Evolutionary conservation across 2,113 vertebrate genomes (phyloP).

Genomic region (Hassar affinis): DNA sequence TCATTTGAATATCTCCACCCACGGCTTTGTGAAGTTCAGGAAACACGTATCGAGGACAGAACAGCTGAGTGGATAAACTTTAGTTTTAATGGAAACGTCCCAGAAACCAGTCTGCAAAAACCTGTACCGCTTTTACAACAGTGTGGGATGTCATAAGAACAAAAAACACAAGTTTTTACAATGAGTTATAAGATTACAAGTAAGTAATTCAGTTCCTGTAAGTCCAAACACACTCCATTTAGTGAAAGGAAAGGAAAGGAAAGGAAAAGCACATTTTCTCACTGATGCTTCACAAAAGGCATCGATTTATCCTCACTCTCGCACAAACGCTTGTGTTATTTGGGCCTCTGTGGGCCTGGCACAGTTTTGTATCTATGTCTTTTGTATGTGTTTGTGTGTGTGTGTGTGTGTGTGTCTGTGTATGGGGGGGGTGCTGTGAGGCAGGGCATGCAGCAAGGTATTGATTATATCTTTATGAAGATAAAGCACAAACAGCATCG

Average conservation of each 20-base stretch:
- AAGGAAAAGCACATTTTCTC: slow-evolving; percentile 23
- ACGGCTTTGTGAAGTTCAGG: too few species aligned
- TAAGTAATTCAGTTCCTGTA: too few species aligned
- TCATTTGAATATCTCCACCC: too few species aligned
- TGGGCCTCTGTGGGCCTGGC: slow-evolving; percentile 41
- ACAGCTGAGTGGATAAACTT: too few species aligned
- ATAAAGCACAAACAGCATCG: slow-evolving; percentile 64
- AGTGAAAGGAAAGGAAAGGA: not conserved
- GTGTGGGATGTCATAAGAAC: too few species aligned
- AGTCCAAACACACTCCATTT: too few species aligned
- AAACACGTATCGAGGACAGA: too few species aligned
- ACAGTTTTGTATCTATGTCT: slow-evolving; percentile 43
- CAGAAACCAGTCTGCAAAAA: too few species aligned
- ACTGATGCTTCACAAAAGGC: slow-evolving; percentile 24
- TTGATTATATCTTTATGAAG: slow-evolving; percentile 70
- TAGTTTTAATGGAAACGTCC: too few species aligned
- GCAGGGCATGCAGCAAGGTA: slow-evolving; percentile 46
- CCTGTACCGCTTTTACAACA: too few species aligned
- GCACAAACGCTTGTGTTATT: slow-evolving; percentile 25
- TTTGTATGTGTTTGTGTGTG: slow-evolving; percentile 45
- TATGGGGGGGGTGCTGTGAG: slow-evolving; percentile 35
- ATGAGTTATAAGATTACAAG: too few species aligned
- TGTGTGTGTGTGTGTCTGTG: slow-evolving; percentile 45
- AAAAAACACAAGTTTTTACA: too few species aligned
- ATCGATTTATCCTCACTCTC: slow-evolving; percentile 39